Evolutionary conservation across 2,888 invertebrate genomes (phyloP), one percentile per base, ranked within the genome.

Genomic region (Macaria notata): DNA sequence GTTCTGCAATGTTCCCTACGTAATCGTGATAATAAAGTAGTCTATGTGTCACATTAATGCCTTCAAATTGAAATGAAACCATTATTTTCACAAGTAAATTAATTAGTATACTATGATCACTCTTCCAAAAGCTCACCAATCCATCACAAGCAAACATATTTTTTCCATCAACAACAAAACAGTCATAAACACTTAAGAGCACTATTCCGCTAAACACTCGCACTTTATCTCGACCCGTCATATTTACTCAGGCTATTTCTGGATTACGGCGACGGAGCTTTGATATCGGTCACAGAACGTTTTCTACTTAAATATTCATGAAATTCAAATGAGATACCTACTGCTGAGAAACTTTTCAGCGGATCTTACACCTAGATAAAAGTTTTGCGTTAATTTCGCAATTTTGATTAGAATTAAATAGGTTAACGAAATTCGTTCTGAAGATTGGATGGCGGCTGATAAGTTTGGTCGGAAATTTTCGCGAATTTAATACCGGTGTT

Each of bases 271-370:
- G 38, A 41, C 19, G 45, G 46, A 46, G 54, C 41, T 50, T 59
- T 54, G 63, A 67, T 59, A 59, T 59, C 50, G 59, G 50, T 59
- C 47, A 54, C 59, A 54, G 58, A 50, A 54, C 56, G 50, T 54
- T 49, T 60, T 69, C 62, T 57, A 74, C 72, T 78, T 76, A 81
- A 36, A 79, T 74, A 79, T 82, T 79, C 78, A 81, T 78, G 81
- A 80, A 80, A 79, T 81, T 80, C 75, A 81, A 79, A 82, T 81
- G 72, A 73, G 73, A 72, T 72, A 73, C 70, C 72, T 71, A 77
- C 59, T 38, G 54, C 49, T 29, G 42, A 4, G 47, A 41, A 59
- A 54, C 58, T 54, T 59, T 59, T 54, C 54, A 59, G 47, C 44
- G 54, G 59, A 59, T 59, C 54, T 54, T 54, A 54, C 47, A 54